phyloP scores from a whole-genome alignment of 1,140 invertebrate genomes.

The Platyura marginata region DNA sequence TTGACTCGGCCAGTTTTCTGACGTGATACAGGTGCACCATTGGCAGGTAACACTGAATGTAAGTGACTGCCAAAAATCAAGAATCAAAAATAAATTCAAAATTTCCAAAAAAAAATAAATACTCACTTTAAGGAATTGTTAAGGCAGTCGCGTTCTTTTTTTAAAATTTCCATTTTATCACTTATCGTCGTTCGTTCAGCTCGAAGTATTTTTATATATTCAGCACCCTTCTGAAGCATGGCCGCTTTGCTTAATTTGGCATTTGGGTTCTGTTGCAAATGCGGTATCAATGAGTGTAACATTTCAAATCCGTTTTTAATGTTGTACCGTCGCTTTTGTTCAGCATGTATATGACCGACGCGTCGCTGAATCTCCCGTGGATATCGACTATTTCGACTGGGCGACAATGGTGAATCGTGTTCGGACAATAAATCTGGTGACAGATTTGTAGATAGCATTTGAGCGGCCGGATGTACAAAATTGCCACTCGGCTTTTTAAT shows the following conservation, averaged over 20 bases:
- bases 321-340: conserved; percentile 93
- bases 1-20: conserved; percentile 81
- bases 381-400: conserved; percentile 22
- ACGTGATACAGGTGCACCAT: conserved; percentile 80
- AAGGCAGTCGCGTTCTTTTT: conserved; percentile 73
- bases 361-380: conserved; percentile 32
- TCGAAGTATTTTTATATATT: conserved; percentile 83
- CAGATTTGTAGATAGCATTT: not conserved
- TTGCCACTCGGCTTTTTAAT: too few species aligned
- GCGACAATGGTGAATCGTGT: conserved; percentile 24
- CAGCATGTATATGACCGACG: conserved; percentile 85
- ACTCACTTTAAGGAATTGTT: conserved; percentile 74
- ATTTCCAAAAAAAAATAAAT: not conserved
- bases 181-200: conserved; percentile 69
- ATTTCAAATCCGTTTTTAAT: conserved; percentile 96
- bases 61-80: conserved; percentile 46
- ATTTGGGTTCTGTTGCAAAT: conserved; percentile 75
- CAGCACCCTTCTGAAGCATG: conserved; percentile 91
- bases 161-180: conserved; percentile 74
- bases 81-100: not conserved
- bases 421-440: conserved; percentile 22
- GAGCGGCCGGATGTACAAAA: too few species aligned
- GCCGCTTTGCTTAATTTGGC: conserved; percentile 89
- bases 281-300: conserved; percentile 83
- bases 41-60: conserved; percentile 86